Base-by-base conservation (phyloP, 2,888 invertebrate species). In the Lithophane leautieri region DNA sequence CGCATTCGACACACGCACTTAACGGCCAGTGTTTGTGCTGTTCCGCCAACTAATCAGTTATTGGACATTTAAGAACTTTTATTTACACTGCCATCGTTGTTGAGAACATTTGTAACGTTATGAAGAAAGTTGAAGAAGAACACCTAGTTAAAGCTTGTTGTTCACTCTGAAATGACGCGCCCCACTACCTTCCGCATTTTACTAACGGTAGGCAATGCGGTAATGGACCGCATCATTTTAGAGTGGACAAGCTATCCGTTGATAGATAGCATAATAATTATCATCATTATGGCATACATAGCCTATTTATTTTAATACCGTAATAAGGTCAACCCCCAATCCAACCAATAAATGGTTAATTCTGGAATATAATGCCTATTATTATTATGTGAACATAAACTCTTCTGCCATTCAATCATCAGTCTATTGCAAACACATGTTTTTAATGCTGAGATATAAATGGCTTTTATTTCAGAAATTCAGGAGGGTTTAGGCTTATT, bases 1-100 rank as follows among this genome's bases (percentile, higher is more conserved):
- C 67, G 42, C 76, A 83, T 83, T 82, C 62, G 83, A 70, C 80
- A 83, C 76, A 65, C 72, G 73, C 60, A 70, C 72, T 80, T 73
- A 80, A 47, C 60, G 19, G 56, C 25, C 70, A 73, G 50, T 83
- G 83, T 76, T 70, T 22, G 40, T 44, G 34, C 68, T 68, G 50
- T 60, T 28, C 22, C 47, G 68, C 50, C 19, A 58, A 44, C 16
- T 80, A 79, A 79, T 82, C 25, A 25, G 62, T 34, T 73, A 73
- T 47, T 63, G 34, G 16, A 68, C n/a, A 34, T 65, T 65, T 19
- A 50, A 14, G 50, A 61, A 72, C 63, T 60, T 54, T 28, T 60
- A 28, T 52, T 71, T 66, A 50, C 62, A 25, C 25, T 56, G 25
- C 2, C 9, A n/a, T 52, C 11, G n/a, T 54, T 58, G 16, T 16